Percentiles rank a stretch among this genome's conserved stretches.
Conservation (phyloP, 2,797 vertebrate genomes). For the Megaceryle alcyon region DNA sequence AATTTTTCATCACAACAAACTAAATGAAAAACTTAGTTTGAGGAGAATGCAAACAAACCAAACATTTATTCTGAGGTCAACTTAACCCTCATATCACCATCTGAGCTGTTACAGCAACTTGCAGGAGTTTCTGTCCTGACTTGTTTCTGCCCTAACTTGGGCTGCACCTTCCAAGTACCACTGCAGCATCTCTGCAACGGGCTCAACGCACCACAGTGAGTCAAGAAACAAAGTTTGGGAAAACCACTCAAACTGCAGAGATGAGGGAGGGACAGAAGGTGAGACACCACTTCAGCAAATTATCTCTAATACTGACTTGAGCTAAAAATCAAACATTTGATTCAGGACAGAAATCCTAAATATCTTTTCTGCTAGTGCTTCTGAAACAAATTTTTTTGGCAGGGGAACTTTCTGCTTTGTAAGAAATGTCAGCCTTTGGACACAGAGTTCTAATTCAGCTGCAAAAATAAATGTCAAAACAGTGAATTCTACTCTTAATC, state of each 20-base stretch:
- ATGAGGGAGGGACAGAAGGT: neutral
- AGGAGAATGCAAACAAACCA: neutral
- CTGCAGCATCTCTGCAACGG: neutral
- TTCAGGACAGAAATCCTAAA: neutral
- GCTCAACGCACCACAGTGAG: neutral
- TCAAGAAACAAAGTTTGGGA: neutral
- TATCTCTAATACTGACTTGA: neutral
- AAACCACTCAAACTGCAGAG: neutral
- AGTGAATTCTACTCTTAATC: conserved; percentile 33
- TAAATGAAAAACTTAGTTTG: neutral
- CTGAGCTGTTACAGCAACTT: neutral
- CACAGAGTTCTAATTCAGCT: conserved; percentile 33
- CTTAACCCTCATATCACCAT: neutral
- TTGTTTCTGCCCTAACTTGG: neutral
- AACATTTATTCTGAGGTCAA: neutral
- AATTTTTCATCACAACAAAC: neutral
- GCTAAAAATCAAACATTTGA: conserved; percentile 42
- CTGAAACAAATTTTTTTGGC: conserved; percentile 5
- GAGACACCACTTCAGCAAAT: neutral
- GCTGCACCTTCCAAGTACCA: neutral
- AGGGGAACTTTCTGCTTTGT: conserved; percentile 40
- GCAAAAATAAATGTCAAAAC: conserved; percentile 49
- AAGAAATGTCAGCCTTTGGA: conserved; percentile 43
- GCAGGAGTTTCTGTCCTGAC: neutral
- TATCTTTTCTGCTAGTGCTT: neutral